Evolutionary conservation across 2,113 vertebrate genomes (phyloP).

Genomic region (Puntigrus tetrazona): DNA sequence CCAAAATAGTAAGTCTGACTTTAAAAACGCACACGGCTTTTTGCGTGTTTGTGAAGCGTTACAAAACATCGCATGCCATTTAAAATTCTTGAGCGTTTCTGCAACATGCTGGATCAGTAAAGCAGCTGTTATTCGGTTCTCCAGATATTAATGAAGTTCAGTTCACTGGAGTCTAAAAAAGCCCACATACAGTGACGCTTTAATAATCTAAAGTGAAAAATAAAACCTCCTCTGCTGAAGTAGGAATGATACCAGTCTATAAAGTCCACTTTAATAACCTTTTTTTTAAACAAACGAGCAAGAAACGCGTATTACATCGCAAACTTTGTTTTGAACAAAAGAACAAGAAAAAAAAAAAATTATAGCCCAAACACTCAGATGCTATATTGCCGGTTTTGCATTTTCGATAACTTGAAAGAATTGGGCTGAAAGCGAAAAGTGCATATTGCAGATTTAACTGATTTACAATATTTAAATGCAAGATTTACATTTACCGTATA

Average conservation of each 20-base stretch:
- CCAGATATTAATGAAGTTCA: background rate
- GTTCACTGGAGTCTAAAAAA: background rate
- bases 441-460: background rate
- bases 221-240: background rate
- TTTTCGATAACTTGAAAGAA: background rate
- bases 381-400: background rate
- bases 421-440: background rate
- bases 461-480: background rate
- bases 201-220: background rate
- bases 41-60: background rate
- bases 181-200: too few species aligned
- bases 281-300: background rate
- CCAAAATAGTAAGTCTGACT: constrained; percentile 77
- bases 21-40: background rate
- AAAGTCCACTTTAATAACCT: background rate
- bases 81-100: background rate
- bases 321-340: background rate
- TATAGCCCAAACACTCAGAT: background rate
- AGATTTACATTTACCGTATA: too few species aligned
- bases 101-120: background rate
- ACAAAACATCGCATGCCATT: background rate
- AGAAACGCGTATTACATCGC: too few species aligned
- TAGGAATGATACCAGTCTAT: background rate
- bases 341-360: background rate
- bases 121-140: background rate